Percentiles rank a stretch among this genome's conserved stretches.
Conservation (phyloP, 2,888 invertebrate species). For the Sacculina carcini region DNA sequence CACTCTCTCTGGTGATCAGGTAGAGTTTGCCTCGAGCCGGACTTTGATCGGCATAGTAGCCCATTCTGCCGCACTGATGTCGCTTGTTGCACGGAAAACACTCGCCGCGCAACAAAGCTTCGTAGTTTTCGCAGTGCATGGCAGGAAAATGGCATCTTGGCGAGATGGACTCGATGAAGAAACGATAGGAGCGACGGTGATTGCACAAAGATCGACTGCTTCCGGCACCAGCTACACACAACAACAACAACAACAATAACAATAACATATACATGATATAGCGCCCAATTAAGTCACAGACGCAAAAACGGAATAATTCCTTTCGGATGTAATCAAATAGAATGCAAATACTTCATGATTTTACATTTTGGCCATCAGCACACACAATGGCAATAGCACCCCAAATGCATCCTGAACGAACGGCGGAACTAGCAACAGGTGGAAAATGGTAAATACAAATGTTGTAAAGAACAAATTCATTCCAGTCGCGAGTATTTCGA, state of each 20-base stretch:
- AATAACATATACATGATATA: no score
- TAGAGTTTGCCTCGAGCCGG: conserved; percentile 54
- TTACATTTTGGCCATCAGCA: no score
- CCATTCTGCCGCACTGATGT: conserved; percentile 59
- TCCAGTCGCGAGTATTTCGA: no score
- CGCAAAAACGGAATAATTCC: no score
- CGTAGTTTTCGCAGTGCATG: conserved; percentile 59
- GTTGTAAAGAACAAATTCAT: background rate
- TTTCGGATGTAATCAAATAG: no score
- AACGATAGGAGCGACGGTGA: conserved; percentile 71
- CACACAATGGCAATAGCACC: background rate
- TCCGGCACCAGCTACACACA: conserved; percentile 35
- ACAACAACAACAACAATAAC: conserved; percentile 14
- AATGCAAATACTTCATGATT: no score
- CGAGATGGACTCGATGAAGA: conserved; percentile 79
- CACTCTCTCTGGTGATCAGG: conserved; percentile 60
- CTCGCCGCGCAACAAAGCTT: conserved; percentile 48
- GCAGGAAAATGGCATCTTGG: conserved; percentile 75
- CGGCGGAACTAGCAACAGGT: background rate
- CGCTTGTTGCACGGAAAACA: conserved; percentile 39
- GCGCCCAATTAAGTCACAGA: no score
- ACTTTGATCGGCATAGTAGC: conserved; percentile 66
- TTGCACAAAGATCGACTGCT: conserved; percentile 75
- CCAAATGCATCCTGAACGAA: background rate
- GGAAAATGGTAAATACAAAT: background rate